phyloP scores from a whole-genome alignment of 1,140 invertebrate genomes.

The Cotesia glomerata region DNA sequence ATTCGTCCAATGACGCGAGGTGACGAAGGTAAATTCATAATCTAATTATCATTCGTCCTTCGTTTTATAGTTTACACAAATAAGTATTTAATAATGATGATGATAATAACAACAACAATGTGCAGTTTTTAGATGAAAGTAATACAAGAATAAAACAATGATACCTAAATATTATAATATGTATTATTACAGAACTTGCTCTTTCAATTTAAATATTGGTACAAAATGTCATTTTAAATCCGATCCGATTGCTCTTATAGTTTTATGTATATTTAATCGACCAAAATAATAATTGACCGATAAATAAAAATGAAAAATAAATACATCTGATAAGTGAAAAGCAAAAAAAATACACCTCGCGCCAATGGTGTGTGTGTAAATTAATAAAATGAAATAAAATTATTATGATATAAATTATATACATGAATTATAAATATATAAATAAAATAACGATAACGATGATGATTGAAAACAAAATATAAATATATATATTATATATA shows the following conservation, averaged over 20 bases:
- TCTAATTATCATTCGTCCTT: conserved; percentile 1
- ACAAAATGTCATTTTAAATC: conserved; percentile 28
- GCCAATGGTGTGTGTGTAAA: conserved; percentile 29
- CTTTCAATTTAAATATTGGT: conserved; percentile 14
- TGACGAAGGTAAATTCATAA: conserved; percentile 23
- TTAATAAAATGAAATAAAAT: conserved; percentile 15
- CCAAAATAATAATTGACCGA: conserved; percentile 18
- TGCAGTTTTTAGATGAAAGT: conserved; percentile 18
- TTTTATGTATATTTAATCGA: conserved; percentile 32
- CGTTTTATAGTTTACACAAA: conserved; percentile 37
- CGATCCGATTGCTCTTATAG: conserved; percentile 32
- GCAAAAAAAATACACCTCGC: conserved; percentile 28
- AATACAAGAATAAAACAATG: conserved; percentile 4
- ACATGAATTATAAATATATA: conserved; percentile 24
- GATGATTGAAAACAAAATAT: conserved; percentile 18
- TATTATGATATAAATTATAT: conserved; percentile 30
- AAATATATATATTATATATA: conserved; percentile 33
- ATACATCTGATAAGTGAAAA: too few relatives aligned
- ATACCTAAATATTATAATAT: not conserved
- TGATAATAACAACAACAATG: not conserved
- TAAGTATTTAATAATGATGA: conserved; percentile 9
- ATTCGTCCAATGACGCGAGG: conserved; percentile 48
- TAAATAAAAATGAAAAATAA: not conserved
- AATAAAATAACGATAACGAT: conserved; percentile 29
- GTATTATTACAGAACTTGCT: conserved; percentile 4